These are phyloP conservation scores for Bellardia bayeri DNA, from an alignment of 2,888 invertebrate species.

Conservation along the genomic window DNA sequence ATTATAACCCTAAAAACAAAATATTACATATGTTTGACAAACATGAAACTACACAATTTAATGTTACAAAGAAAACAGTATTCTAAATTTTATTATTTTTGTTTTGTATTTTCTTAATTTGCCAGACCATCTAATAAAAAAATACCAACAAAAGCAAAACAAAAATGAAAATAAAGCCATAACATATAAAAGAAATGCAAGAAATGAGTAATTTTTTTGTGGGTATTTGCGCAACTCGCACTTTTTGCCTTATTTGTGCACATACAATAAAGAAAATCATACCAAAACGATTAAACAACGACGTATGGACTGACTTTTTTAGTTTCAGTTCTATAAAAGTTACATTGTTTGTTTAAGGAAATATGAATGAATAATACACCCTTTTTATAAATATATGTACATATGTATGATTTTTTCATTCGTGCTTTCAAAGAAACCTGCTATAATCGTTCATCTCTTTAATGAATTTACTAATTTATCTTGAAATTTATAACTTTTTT, in stretches of 20 bases:
- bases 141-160: constrained; percentile 57
- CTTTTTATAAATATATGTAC: constrained; percentile 53
- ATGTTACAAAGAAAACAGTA: constrained; percentile 17
- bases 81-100: constrained; percentile 13
- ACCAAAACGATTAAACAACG: constrained; percentile 62
- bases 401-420: not conserved
- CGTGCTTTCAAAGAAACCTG: constrained; percentile 4
- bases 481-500: not conserved
- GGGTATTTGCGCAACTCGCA: constrained; percentile 76
- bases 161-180: constrained; percentile 63
- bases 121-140: constrained; percentile 43
- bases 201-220: constrained; percentile 76
- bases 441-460: not conserved
- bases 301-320: constrained; percentile 28
- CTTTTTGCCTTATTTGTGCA: constrained; percentile 77
- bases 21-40: not conserved
- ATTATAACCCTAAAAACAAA: not conserved
- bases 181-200: constrained; percentile 69
- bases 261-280: constrained; percentile 68
- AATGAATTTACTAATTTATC: constrained; percentile 6
- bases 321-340: constrained; percentile 47
- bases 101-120: constrained; percentile 18
- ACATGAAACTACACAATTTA: not conserved
- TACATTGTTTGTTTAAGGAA: constrained; percentile 35
- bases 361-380: constrained; percentile 65